Evolutionary conservation across 2,888 invertebrate species (phyloP).

Genomic region (Palloptera scutellata): DNA sequence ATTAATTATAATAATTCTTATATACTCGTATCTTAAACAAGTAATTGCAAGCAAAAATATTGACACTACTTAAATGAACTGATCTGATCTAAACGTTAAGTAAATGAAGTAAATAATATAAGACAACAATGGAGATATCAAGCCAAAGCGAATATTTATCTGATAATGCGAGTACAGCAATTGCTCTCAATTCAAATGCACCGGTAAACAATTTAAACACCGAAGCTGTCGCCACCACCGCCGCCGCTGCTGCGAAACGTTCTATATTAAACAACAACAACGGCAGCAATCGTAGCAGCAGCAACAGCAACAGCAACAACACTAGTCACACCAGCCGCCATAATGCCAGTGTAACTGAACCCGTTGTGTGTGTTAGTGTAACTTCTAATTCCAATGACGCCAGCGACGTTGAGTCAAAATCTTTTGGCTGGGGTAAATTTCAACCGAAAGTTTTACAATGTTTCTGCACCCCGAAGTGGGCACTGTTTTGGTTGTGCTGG

Average conservation of each 20-base stretch:
- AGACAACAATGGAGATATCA: too few species aligned
- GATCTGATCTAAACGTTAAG: too few species aligned
- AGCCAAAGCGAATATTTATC: too few species aligned
- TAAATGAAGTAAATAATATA: too few species aligned
- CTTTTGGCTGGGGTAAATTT: conserved; percentile 75
- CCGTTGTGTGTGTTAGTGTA: too few species aligned
- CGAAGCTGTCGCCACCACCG: neutral
- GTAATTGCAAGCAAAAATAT: too few species aligned
- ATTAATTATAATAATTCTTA: too few species aligned
- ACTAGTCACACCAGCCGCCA: conserved; percentile 44
- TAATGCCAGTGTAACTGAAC: too few species aligned
- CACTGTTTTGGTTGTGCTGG: conserved; percentile 82
- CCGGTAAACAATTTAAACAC: neutral
- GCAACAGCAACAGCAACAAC: conserved; percentile 43
- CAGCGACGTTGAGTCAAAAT: conserved; percentile 24
- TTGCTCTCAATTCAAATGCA: too few species aligned
- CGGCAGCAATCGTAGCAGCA: conserved; percentile 28
- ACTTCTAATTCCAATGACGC: neutral
- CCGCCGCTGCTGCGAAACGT: neutral
- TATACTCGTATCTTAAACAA: too few species aligned
- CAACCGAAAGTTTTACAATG: conserved; percentile 73
- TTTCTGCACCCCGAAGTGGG: conserved; percentile 79
- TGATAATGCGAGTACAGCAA: too few species aligned
- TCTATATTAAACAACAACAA: conserved; percentile 52
- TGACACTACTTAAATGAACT: too few species aligned